Evolutionary conservation across 2,888 invertebrate genomes (phyloP).

Genomic region (Diplazon laetatorius): DNA sequence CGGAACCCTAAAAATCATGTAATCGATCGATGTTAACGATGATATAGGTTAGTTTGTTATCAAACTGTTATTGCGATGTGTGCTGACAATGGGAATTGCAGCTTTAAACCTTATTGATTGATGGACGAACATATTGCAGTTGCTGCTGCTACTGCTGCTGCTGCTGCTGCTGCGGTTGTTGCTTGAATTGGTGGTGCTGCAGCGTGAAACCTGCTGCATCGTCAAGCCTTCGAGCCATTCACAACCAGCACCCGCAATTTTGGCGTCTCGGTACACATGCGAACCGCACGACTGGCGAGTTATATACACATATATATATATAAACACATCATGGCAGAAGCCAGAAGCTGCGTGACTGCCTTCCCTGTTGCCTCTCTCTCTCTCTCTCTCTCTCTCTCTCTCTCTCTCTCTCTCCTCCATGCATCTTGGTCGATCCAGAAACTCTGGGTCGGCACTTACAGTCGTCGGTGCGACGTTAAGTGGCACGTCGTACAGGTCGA

Average conservation of each 20-base stretch:
- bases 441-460: constrained; percentile 59
- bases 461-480: constrained; percentile 47
- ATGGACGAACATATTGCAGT: constrained; percentile 19
- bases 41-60: not conserved
- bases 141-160: constrained; percentile 2
- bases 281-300: too few relatives aligned
- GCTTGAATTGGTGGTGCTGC: not conserved
- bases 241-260: constrained; percentile 36
- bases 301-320: too few relatives aligned
- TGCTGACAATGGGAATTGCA: constrained; percentile 21
- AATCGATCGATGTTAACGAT: not conserved
- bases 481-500: constrained; percentile 59
- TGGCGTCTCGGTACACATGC: constrained; percentile 19
- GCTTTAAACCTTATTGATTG: constrained; percentile 49
- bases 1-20: too few relatives aligned
- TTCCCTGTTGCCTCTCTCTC: too few relatives aligned
- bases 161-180: constrained; percentile 14
- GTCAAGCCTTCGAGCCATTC: constrained; percentile 32
- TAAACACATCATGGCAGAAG: too few relatives aligned
- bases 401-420: too few relatives aligned
- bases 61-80: not conserved
- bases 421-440: constrained; percentile 4
- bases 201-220: constrained; percentile 17
- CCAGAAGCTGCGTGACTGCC: not conserved
- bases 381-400: too few relatives aligned